Conservation (phyloP, 2,797 vertebrate genomes). For the Neosalanx taihuensis region DNA sequence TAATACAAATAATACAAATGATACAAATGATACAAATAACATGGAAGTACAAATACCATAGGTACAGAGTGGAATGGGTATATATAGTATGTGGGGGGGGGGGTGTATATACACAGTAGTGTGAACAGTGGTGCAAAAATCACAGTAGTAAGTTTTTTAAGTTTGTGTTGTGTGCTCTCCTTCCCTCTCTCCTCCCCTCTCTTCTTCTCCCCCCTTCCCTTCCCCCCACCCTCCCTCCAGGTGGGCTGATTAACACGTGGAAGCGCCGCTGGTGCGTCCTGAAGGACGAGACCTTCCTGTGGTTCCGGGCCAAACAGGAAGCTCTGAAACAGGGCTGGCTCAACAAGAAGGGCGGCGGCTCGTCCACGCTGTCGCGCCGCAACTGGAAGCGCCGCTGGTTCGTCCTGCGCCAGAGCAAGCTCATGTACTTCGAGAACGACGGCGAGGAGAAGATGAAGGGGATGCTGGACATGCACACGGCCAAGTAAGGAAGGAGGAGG, state of each 20-base stretch:
- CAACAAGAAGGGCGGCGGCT: conserved; percentile 93
- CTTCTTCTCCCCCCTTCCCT: no score
- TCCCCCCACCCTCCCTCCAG: conserved; percentile 55
- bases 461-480: conserved; percentile 84
- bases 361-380: conserved; percentile 90
- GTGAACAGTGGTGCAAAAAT: no score
- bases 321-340: conserved; percentile 98
- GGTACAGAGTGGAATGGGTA: no score
- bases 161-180: no score
- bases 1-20: no score
- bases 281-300: conserved; percentile 96
- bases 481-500: conserved; percentile 76
- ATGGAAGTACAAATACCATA: no score
- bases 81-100: no score
- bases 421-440: conserved; percentile 97
- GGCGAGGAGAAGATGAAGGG: conserved; percentile 93
- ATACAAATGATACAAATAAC: no score
- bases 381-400: conserved; percentile 99
- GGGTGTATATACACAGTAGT: no score
- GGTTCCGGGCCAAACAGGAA: conserved; percentile 97
- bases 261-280: conserved; percentile 96
- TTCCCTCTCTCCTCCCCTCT: not conserved
- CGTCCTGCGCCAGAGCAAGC: conserved; percentile 89
- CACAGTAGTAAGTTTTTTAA: no score
- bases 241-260: conserved; percentile 94